phyloP scores from a whole-genome alignment of 2,888 invertebrate genomes.

The Myathropa florea region DNA sequence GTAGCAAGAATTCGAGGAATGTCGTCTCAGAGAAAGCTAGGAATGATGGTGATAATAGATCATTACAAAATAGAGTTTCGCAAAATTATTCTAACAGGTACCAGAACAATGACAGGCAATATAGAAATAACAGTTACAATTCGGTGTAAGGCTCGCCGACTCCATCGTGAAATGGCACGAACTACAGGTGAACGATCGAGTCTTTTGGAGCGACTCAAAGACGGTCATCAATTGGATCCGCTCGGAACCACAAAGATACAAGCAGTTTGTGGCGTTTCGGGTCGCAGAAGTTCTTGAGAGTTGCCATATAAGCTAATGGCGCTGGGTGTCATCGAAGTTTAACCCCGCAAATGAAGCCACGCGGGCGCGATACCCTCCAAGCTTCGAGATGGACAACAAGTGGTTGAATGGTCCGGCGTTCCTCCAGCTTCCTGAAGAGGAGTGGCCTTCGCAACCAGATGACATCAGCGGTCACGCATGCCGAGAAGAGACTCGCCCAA shows the following conservation, averaged over 20 bases:
- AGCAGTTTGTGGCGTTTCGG: constrained; percentile 71
- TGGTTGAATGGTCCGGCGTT: constrained; percentile 35
- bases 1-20: too few relatives aligned
- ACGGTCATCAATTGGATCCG: constrained; percentile 58
- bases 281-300: constrained; percentile 47
- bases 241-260: constrained; percentile 49
- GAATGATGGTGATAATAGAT: too few relatives aligned
- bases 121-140: too few relatives aligned
- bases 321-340: constrained; percentile 41
- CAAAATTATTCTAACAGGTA: too few relatives aligned
- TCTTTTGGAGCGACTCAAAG: constrained; percentile 56
- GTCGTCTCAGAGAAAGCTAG: too few relatives aligned
- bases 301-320: neutral
- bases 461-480: too few relatives aligned
- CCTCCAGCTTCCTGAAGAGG: constrained; percentile 6
- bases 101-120: too few relatives aligned
- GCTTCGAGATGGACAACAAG: neutral
- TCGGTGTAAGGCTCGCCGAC: too few relatives aligned
- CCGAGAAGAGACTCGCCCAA: too few relatives aligned
- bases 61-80: too few relatives aligned
- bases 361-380: neutral
- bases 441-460: neutral
- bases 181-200: constrained; percentile 21
- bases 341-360: constrained; percentile 48
- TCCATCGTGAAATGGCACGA: too few relatives aligned